Evolutionary conservation across 2,113 vertebrate genomes (phyloP), one percentile per base, ranked within the genome.

Genomic region (Reinhardtius hippoglossoides): DNA sequence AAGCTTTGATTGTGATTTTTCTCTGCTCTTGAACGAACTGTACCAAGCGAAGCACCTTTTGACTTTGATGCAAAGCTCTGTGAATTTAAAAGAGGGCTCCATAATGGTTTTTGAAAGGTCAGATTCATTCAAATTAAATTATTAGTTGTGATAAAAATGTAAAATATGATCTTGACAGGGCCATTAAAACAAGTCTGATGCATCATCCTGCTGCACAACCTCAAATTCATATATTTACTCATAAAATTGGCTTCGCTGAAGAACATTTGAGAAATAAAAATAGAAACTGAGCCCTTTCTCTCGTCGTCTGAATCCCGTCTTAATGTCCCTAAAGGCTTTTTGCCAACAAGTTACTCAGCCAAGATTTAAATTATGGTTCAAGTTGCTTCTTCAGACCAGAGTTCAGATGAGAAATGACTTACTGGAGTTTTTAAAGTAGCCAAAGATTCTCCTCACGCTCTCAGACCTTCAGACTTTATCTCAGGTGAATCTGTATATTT

Each of bases 281-380:
- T 23, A 24, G 24, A 56, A 24, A 1, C n/a, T 3, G 9, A 13
- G 1, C 44, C 60, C 24, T 80, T 26, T 24, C 31, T 46, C 3
- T 16, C 3, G 13, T 42, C 21, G 4, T 40, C 71, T 50, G 16
- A 66, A 70, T 74, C 60, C 42, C 50, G 21, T 66, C 56, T 72
- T 84, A 84, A 80, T 86, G 64, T 48, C n/a, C 78, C 71, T 71
- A 9, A 66, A 59, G 77, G 68, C 77, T 67, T 58, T 71, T 84
- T 76, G 78, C 81, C 85, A 87, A 23, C 61, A 55, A 35, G 50
- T 63, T 31, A 2, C 31, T 37, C 50, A 5, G 78, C 83, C 76
- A 81, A 78, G 37, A 78, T 80, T 70, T 27, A 77, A 79, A 80
- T 80, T 67, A 64, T 76, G 77, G 79, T 81, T 71, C 68, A 73